phyloP scores from a whole-genome alignment of 2,888 invertebrate species.

The Hedya salicella region DNA sequence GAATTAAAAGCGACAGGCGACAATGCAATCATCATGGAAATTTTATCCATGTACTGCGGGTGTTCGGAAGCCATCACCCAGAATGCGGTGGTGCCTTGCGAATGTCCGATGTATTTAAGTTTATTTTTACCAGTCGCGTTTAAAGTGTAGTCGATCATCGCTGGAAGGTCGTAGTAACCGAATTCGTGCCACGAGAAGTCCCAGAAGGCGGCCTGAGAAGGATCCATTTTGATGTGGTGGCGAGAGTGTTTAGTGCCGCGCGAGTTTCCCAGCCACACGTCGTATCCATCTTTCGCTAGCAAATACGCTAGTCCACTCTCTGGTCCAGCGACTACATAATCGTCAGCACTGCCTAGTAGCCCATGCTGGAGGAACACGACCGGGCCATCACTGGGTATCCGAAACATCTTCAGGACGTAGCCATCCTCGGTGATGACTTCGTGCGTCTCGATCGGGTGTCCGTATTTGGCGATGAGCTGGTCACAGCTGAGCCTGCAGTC shows the following conservation, averaged over 20 bases:
- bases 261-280: slow-evolving; percentile 92
- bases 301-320: slow-evolving; percentile 69
- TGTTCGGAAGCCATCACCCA: slow-evolving; percentile 83
- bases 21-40: slow-evolving; percentile 80
- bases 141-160: slow-evolving; percentile 90
- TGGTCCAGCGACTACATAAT: slow-evolving; percentile 66
- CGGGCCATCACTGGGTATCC: slow-evolving; percentile 64
- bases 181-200: slow-evolving; percentile 93
- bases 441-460: slow-evolving; percentile 60
- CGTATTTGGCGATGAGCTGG: slow-evolving; percentile 62
- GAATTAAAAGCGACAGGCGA: slow-evolving; percentile 85
- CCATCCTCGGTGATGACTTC: slow-evolving; percentile 64
- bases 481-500: slow-evolving; percentile 58
- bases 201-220: slow-evolving; percentile 84
- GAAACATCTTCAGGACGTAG: slow-evolving; percentile 60
- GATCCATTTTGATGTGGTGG: slow-evolving; percentile 74
- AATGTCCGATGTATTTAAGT: slow-evolving; percentile 89
- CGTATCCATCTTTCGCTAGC: slow-evolving; percentile 86
- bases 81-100: slow-evolving; percentile 87
- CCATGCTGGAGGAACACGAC: slow-evolving; percentile 72
- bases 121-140: slow-evolving; percentile 75
- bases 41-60: slow-evolving; percentile 84
- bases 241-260: slow-evolving; percentile 89
- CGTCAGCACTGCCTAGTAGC: slow-evolving; percentile 67
- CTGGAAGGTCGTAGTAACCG: slow-evolving; percentile 90